These are phyloP conservation scores for Gobio occitaniae DNA, from an alignment of 2,797 vertebrate genomes.

Conservation along the genomic window DNA sequence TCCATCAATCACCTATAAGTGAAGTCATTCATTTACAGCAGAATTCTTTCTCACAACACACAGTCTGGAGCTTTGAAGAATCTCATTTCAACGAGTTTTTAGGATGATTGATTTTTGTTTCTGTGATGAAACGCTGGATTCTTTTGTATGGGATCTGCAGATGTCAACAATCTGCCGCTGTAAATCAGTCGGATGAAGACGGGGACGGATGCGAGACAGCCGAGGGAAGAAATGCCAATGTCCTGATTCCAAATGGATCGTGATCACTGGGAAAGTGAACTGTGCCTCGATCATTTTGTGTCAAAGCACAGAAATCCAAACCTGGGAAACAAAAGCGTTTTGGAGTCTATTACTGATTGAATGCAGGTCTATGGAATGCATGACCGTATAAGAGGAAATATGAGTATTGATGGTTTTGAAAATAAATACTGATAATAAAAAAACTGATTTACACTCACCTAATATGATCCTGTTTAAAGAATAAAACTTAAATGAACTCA, in stretches of 20 bases:
- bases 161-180: constrained; percentile 17
- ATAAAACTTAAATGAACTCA: background rate
- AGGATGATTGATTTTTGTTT: constrained; percentile 19
- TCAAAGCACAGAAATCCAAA: constrained; percentile 33
- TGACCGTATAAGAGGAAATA: background rate
- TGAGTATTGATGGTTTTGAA: background rate
- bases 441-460: background rate
- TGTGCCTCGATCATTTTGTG: constrained; percentile 28
- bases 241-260: constrained; percentile 10
- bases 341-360: background rate
- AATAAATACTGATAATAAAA: background rate
- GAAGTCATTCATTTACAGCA: constrained; percentile 41
- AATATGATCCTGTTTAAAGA: background rate
- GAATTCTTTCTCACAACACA: constrained; percentile 6
- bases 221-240: constrained; percentile 14
- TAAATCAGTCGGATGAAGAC: constrained; percentile 24
- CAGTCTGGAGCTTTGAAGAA: constrained; percentile 8
- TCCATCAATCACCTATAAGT: constrained; percentile 25
- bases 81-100: constrained; percentile 5
- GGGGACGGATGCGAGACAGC: constrained; percentile 31
- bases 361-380: background rate
- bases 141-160: constrained; percentile 16
- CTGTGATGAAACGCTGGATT: constrained; percentile 31
- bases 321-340: constrained; percentile 25
- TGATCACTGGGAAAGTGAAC: constrained; percentile 29